Evolutionary conservation across 2,113 vertebrate genomes (phyloP).

Genomic region (Elachura formosa): DNA sequence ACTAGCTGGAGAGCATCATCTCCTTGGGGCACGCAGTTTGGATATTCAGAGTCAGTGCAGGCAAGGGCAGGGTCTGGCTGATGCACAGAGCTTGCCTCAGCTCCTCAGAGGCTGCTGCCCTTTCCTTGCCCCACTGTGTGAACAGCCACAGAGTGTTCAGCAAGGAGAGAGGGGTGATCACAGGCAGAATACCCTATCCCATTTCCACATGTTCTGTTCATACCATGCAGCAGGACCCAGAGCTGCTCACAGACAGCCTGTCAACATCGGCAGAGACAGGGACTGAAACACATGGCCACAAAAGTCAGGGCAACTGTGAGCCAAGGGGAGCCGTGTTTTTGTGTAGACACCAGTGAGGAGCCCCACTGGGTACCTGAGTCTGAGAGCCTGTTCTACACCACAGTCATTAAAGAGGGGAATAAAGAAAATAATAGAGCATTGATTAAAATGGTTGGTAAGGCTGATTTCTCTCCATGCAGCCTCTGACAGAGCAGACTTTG

Average conservation of each 20-base stretch:
- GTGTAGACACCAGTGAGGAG: background rate
- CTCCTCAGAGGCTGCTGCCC: background rate
- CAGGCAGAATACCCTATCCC: background rate
- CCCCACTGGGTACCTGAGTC: background rate
- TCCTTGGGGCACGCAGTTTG: background rate
- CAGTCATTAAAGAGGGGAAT: constrained; percentile 15
- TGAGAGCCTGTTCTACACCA: constrained; percentile 21
- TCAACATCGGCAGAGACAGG: background rate
- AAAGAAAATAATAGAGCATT: constrained; percentile 42
- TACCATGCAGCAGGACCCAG: background rate
- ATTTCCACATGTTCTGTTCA: no score
- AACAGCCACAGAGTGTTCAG: background rate
- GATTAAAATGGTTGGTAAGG: constrained; percentile 33
- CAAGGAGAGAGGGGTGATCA: background rate
- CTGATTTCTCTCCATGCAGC: constrained; percentile 21
- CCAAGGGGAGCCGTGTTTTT: background rate
- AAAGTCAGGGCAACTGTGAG: background rate
- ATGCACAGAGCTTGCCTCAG: background rate
- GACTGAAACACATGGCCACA: background rate
- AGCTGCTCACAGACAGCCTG: background rate
- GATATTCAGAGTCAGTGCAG: background rate
- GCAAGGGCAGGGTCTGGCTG: background rate
- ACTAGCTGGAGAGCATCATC: background rate
- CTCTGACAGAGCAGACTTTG: constrained; percentile 44
- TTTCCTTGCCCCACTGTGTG: background rate